These are phyloP conservation scores for Hypomecis atomaria DNA, from an alignment of 2,888 invertebrate species.

Conservation along the genomic window DNA sequence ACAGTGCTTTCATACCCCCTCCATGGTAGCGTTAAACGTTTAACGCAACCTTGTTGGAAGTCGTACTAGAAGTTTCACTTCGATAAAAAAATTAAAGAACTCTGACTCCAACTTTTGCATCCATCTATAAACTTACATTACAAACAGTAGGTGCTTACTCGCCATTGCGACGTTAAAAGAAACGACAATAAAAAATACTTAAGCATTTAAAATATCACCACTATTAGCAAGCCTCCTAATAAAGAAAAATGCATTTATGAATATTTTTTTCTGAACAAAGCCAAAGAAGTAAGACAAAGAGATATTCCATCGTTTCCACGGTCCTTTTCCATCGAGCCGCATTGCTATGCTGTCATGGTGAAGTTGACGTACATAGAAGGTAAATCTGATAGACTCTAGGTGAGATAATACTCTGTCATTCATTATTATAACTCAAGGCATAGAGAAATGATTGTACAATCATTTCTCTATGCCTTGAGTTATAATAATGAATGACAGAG, in stretches of 20 bases:
- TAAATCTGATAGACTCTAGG: background rate
- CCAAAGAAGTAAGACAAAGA: slow-evolving; percentile 20
- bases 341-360: slow-evolving; percentile 23
- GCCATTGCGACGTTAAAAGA: background rate
- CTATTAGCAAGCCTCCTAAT: slow-evolving; percentile 4
- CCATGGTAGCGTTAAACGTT: no score
- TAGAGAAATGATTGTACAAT: no score
- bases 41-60: no score
- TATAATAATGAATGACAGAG: no score
- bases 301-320: slow-evolving; percentile 24
- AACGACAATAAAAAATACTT: background rate
- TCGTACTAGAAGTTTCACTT: no score
- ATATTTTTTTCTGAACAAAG: slow-evolving; percentile 16
- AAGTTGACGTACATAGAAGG: slow-evolving; percentile 7
- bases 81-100: no score
- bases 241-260: slow-evolving; percentile 18
- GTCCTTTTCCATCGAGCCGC: slow-evolving; percentile 16
- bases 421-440: no score
- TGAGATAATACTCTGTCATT: background rate
- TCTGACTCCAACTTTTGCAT: no score
- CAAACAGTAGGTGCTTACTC: background rate
- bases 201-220: background rate
- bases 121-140: no score
- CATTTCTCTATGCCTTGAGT: no score
- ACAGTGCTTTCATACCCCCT: no score